These are phyloP conservation scores for Cichladusa arquata DNA, from an alignment of 2,113 vertebrate genomes.

Conservation along the genomic window DNA sequence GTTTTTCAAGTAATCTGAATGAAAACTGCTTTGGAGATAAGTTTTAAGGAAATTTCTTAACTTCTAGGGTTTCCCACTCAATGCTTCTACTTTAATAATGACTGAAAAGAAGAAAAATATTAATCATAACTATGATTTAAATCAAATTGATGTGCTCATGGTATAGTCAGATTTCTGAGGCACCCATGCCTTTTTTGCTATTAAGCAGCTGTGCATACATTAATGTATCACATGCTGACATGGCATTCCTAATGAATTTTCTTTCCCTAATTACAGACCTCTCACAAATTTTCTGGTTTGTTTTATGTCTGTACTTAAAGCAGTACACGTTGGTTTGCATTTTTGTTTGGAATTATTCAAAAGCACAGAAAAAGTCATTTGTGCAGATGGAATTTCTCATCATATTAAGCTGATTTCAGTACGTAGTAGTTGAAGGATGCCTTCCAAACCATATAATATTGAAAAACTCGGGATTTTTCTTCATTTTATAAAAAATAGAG, in stretches of 20 bases:
- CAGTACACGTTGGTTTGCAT: not conserved
- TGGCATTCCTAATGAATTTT: not conserved
- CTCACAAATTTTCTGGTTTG: not conserved
- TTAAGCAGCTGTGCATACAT: not conserved
- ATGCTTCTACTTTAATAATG: not conserved
- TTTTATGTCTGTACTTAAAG: not conserved
- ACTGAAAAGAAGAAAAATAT: not conserved
- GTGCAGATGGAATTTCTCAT: not conserved
- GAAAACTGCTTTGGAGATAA: not conserved
- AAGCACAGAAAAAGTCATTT: not conserved
- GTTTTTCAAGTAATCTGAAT: not conserved
- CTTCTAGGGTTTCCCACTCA: not conserved
- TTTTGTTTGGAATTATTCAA: not conserved
- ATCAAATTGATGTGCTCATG: not conserved
- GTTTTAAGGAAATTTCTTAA: not conserved
- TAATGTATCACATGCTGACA: not conserved
- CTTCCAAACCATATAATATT: not conserved
- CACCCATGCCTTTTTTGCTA: not conserved
- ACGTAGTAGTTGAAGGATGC: not conserved
- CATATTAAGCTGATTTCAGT: not conserved
- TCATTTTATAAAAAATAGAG: not conserved
- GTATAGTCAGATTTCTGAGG: not conserved
- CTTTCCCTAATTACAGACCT: not conserved
- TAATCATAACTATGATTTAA: not conserved
- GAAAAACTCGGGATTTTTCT: not conserved